phyloP scores from a whole-genome alignment of 2,113 vertebrate species.

The Suricata suricatta region DNA sequence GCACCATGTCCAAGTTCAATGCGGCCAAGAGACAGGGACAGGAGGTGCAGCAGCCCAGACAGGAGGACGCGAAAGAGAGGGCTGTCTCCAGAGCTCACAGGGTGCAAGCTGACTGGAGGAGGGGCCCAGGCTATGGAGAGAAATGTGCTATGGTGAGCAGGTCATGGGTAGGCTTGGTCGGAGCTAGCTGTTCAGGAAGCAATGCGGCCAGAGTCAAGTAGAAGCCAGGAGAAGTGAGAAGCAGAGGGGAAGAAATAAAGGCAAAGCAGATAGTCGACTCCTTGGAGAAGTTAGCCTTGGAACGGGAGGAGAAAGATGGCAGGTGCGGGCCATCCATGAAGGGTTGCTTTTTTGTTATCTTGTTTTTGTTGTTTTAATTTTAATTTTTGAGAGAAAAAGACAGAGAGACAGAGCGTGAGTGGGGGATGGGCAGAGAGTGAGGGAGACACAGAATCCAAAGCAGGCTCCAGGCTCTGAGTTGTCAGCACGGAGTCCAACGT shows the following conservation, averaged over 20 bases:
- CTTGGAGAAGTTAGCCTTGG: not conserved
- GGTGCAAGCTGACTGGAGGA: no score
- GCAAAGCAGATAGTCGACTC: not conserved
- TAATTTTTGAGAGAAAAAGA: no score
- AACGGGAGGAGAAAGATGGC: not conserved
- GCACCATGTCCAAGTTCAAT: not conserved
- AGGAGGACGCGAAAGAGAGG: no score
- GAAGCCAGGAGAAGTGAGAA: not conserved
- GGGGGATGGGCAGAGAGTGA: no score
- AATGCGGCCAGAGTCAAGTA: not conserved
- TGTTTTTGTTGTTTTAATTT: no score
- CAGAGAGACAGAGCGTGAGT: no score
- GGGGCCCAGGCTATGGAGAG: not conserved
- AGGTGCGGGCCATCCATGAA: rapidly evolving
- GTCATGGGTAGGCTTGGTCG: rapidly evolving
- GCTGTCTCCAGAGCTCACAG: rapidly evolving
- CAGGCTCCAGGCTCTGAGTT: no score
- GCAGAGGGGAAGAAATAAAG: not conserved
- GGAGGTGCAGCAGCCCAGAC: not conserved
- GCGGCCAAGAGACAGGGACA: not conserved
- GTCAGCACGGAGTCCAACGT: no score
- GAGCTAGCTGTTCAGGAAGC: not conserved
- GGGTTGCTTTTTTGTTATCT: not conserved
- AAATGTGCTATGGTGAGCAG: not conserved
- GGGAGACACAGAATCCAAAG: no score